Evolutionary conservation across 1,140 invertebrate genomes (phyloP).

Genomic region (Drosophila willistoni): DNA sequence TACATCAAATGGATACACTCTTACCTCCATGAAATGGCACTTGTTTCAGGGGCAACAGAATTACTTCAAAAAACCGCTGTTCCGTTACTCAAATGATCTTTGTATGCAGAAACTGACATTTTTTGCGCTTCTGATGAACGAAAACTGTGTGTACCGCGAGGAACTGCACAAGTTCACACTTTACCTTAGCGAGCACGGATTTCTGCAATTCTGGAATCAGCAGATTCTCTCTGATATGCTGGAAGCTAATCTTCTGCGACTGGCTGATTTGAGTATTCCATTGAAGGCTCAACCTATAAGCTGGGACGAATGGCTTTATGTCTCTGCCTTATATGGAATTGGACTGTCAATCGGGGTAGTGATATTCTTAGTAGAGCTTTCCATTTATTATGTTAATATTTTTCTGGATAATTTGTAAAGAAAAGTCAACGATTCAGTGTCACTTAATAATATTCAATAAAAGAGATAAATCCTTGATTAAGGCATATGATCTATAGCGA

Average conservation of each 20-base stretch:
- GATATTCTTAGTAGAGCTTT: neutral
- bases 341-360: neutral
- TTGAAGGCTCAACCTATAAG: neutral
- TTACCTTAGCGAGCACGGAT: conserved; percentile 41
- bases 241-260: conserved; percentile 38
- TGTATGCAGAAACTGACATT: conserved; percentile 46
- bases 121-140: conserved; percentile 49
- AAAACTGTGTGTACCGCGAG: conserved; percentile 50
- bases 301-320: neutral
- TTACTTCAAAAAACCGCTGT: conserved; percentile 40
- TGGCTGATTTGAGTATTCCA: neutral
- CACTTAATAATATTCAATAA: too few relatives aligned
- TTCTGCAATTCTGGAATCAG: conserved; percentile 42
- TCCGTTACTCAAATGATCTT: conserved; percentile 51
- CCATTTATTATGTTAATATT: neutral
- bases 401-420: conserved; percentile 2
- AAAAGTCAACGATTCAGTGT: too few relatives aligned
- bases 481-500: too few relatives aligned
- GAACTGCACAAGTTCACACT: conserved; percentile 32
- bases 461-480: too few relatives aligned
- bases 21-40: conserved; percentile 52
- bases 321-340: neutral
- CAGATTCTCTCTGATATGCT: conserved; percentile 58
- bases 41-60: conserved; percentile 46
- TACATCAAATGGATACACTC: conserved; percentile 54